These are phyloP conservation scores for Ischnura elegans DNA, from an alignment of 2,888 invertebrate species.

Conservation along the genomic window DNA sequence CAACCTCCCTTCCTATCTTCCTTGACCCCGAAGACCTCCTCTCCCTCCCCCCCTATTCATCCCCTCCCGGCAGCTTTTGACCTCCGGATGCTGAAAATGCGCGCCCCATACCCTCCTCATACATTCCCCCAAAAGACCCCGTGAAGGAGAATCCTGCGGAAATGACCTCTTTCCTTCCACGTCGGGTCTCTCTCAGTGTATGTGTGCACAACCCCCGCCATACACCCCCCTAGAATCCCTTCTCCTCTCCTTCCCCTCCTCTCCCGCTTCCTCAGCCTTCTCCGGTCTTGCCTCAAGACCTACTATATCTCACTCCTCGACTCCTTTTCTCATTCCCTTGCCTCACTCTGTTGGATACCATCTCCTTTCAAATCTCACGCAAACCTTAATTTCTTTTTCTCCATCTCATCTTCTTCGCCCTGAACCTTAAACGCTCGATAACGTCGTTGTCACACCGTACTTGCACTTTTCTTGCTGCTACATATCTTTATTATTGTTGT, in stretches of 20 bases:
- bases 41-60: background rate
- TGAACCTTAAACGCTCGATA: too few species aligned
- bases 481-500: too few species aligned
- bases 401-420: background rate
- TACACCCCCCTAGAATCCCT: background rate
- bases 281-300: background rate
- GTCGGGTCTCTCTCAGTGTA: background rate
- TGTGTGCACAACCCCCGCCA: background rate
- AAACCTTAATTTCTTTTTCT: background rate
- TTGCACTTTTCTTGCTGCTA: too few species aligned
- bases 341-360: too few species aligned
- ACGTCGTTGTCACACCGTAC: too few species aligned
- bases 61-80: constrained; percentile 46
- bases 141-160: constrained; percentile 50
- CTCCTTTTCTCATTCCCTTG: background rate
- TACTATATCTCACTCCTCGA: background rate
- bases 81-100: constrained; percentile 64
- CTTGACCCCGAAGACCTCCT: background rate
- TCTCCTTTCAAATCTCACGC: background rate
- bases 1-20: background rate
- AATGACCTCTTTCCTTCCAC: constrained; percentile 8
- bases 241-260: background rate
- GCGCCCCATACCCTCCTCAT: background rate
- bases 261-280: background rate
- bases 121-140: constrained; percentile 44